These are phyloP conservation scores for Scelioninae gen. 1 DNA, from an alignment of 2,888 invertebrate genomes.

Conservation along the genomic window DNA sequence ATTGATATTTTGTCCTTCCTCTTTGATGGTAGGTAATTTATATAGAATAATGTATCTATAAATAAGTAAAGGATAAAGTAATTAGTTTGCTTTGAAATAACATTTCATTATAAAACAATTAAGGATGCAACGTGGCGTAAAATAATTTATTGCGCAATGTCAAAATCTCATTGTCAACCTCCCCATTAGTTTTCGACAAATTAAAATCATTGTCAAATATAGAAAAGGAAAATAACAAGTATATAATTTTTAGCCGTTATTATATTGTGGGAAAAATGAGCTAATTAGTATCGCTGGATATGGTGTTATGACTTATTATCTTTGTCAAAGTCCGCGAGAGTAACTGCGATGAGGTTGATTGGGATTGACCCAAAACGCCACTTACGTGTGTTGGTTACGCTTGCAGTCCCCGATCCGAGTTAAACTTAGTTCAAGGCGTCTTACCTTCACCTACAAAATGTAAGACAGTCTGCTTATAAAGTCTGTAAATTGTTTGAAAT, in stretches of 20 bases:
- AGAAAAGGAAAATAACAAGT: constrained; percentile 15
- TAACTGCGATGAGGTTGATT: constrained; percentile 72
- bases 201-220: constrained; percentile 36
- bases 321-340: constrained; percentile 69
- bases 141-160: constrained; percentile 47
- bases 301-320: constrained; percentile 67
- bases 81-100: constrained; percentile 24
- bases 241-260: constrained; percentile 21
- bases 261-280: constrained; percentile 50
- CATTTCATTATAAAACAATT: constrained; percentile 44
- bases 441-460: constrained; percentile 57
- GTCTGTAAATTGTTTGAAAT: too few relatives aligned
- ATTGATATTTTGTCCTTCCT: background rate
- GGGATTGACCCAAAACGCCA: constrained; percentile 70
- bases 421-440: constrained; percentile 52
- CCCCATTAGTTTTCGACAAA: constrained; percentile 30
- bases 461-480: too few relatives aligned
- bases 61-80: constrained; percentile 30
- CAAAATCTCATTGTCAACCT: constrained; percentile 43
- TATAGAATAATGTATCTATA: constrained; percentile 6
- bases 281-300: constrained; percentile 61
- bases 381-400: constrained; percentile 50
- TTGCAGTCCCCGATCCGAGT: constrained; percentile 40
- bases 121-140: constrained; percentile 46
- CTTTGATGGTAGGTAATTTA: background rate